These are phyloP conservation scores for Mus spicilegus DNA, from an alignment of 2,113 vertebrate species.

Conservation along the genomic window DNA sequence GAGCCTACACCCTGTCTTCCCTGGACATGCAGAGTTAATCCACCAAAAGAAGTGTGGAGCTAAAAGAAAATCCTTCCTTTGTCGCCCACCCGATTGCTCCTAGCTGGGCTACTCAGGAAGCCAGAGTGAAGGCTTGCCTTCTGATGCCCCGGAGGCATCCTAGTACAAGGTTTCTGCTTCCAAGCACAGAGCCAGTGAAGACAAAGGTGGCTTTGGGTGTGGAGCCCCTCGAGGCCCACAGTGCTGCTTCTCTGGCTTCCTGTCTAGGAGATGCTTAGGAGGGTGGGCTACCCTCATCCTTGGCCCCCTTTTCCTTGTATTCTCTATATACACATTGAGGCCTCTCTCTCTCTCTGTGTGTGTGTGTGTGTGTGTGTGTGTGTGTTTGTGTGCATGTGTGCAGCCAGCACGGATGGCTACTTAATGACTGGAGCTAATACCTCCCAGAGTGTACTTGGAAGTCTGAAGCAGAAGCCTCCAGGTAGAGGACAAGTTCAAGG, in stretches of 20 bases:
- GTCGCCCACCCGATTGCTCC: neutral
- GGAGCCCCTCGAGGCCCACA: neutral
- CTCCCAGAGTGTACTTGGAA: neutral
- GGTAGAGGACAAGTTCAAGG: neutral
- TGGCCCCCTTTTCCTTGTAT: fast-evolving
- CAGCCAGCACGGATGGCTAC: neutral
- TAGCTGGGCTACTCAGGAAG: neutral
- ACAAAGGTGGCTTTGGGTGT: neutral
- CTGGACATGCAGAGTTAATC: neutral
- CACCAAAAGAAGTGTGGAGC: neutral
- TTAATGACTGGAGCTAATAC: neutral
- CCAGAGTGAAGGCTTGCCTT: neutral
- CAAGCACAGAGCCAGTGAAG: neutral
- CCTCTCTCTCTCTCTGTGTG: too few species aligned
- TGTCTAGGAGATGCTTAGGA: fast-evolving
- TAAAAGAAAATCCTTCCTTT: neutral
- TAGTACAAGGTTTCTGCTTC: neutral
- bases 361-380: neutral
- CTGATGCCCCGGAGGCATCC: neutral
- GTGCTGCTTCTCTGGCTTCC: neutral
- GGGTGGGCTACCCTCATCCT: neutral
- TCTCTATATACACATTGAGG: neutral
- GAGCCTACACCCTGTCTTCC: neutral
- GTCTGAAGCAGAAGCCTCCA: neutral
- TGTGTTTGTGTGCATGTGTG: neutral